These are phyloP conservation scores for Cosmopolites sordidus DNA, from an alignment of 2,888 invertebrate genomes.

Conservation along the genomic window DNA sequence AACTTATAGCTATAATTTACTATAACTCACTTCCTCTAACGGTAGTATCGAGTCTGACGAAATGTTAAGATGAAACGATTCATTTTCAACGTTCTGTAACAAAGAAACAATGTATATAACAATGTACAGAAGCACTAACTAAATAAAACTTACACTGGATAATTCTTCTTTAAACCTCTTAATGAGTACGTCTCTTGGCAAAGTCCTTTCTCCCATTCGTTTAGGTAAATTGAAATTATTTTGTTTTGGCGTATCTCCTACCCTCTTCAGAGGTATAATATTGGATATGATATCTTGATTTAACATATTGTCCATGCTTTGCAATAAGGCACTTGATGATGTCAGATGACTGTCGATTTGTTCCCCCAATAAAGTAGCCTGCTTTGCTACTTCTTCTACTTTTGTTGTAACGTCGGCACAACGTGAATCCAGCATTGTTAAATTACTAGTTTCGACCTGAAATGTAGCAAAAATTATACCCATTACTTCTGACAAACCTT, in stretches of 20 bases:
- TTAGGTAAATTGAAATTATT: constrained; percentile 21
- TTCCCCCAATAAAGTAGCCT: constrained; percentile 3
- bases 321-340: background rate
- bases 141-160: constrained; percentile 13
- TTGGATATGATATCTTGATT: constrained; percentile 15
- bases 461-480: too few relatives aligned
- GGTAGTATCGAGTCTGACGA: constrained; percentile 10
- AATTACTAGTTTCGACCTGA: constrained; percentile 6
- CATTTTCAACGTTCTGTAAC: constrained; percentile 15
- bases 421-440: constrained; percentile 3
- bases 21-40: constrained; percentile 3
- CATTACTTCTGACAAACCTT: too few relatives aligned
- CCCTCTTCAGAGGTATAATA: constrained; percentile 21
- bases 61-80: constrained; percentile 13
- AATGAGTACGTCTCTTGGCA: constrained; percentile 28
- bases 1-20: too few relatives aligned
- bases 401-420: background rate
- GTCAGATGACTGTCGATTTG: constrained; percentile 7
- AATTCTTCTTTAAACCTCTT: constrained; percentile 27
- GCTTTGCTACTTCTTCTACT: background rate
- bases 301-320: background rate
- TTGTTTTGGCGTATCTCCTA: constrained; percentile 29
- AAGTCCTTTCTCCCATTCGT: constrained; percentile 22
- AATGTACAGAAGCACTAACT: background rate
- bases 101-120: background rate